phyloP scores from a whole-genome alignment of 2,113 vertebrate species.

The Amphiprion percula region DNA sequence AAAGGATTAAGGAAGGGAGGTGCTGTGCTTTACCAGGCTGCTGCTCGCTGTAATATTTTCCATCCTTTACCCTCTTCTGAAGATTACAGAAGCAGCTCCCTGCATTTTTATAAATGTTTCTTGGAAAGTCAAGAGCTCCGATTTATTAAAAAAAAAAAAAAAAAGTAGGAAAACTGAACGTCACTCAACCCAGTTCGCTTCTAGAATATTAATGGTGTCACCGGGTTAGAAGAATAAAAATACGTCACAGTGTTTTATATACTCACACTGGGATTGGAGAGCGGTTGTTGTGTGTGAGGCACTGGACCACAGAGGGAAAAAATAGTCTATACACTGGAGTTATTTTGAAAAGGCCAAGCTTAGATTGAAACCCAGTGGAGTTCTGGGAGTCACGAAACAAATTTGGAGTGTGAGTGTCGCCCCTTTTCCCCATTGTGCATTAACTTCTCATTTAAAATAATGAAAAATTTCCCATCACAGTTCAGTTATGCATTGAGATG shows the following conservation, averaged over 20 bases:
- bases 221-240: slow-evolving; percentile 27
- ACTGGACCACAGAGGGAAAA: slow-evolving; percentile 9
- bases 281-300: slow-evolving; percentile 1
- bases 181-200: slow-evolving; percentile 45
- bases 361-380: neutral
- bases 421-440: neutral
- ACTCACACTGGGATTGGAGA: neutral
- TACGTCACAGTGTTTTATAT: slow-evolving; percentile 8
- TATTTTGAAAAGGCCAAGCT: neutral
- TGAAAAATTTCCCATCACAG: no score
- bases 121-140: slow-evolving; percentile 43
- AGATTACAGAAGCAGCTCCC: slow-evolving; percentile 49
- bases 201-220: slow-evolving; percentile 48
- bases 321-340: neutral
- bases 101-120: slow-evolving; percentile 54
- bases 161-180: slow-evolving; percentile 42
- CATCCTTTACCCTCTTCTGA: slow-evolving; percentile 42
- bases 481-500: no score
- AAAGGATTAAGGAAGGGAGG: slow-evolving; percentile 23
- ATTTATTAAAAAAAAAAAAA: neutral
- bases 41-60: slow-evolving; percentile 61
- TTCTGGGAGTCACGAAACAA: neutral
- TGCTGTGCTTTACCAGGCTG: slow-evolving; percentile 1
- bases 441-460: no score
- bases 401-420: neutral